Evolutionary conservation across 2,113 vertebrate genomes (phyloP), one percentile per base, ranked within the genome.

Genomic region (Terrapene triunguis): DNA sequence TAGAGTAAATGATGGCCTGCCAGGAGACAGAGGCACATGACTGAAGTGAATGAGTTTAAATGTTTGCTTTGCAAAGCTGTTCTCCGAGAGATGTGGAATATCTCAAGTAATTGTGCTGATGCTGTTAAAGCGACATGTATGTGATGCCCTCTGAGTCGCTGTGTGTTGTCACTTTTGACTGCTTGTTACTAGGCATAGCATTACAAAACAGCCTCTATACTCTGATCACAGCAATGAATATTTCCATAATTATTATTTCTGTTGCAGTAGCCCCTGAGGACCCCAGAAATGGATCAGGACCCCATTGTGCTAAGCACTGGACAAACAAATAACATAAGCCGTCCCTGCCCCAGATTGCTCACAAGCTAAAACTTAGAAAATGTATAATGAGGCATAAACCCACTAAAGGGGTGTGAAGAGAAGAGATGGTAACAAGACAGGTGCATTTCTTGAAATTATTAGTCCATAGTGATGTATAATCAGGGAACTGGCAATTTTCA

Each of bases 151-250:
- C 11, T 87, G 78, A 94, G 69, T 94, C 88, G 92, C 53, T 2
- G 5, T 11, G 2, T 25, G 55, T 76, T 92, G 12, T 90, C 29
- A 12, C 21, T 79, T 84, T 76, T 59, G 9, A 82, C 54, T 81
- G 48, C 25, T 74, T 17, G 4, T 65, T 76, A 51, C 25, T 42
- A 3, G 44, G 10, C 10, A 1, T 7, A 87, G 74, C 13, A 16
- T 94, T 96, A 35, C 85, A 95, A 92, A 97, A 87, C 74, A 47
- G 35, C 76, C 12, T 72, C 51, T 86, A 85, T 48, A 82, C 80
- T 29, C 38, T 62, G 55, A 14, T 38, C 55, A 78, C 42, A 42
- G 72, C 72, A 32, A 76, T 81, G 4, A 53, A 38, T 5, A 14
- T 25, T 86, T 82, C 13, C 12, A 48, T 50, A 27, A 3, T n/a